These are phyloP conservation scores for Ctenopoma kingsleyae DNA, from an alignment of 2,797 vertebrate genomes.

Conservation along the genomic window DNA sequence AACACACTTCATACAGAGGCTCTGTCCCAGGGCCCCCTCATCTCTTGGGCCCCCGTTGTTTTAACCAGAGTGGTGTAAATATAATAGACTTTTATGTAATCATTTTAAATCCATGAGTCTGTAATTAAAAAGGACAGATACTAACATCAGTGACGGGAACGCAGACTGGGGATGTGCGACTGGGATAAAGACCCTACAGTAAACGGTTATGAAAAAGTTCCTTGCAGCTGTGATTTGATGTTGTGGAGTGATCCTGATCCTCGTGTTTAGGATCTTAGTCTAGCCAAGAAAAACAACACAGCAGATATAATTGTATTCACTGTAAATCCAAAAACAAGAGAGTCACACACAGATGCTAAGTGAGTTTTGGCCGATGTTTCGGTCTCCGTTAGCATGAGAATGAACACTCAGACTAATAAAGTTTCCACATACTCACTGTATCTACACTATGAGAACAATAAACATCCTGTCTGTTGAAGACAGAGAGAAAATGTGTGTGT, in stretches of 20 bases:
- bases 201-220: too few species aligned
- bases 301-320: not conserved
- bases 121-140: too few species aligned
- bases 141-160: too few species aligned
- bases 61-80: too few species aligned
- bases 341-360: constrained; percentile 8
- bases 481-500: constrained; percentile 40
- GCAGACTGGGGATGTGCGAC: too few species aligned
- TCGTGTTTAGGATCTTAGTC: not conserved
- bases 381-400: constrained; percentile 1
- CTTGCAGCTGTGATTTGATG: not conserved
- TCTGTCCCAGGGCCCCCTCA: too few species aligned
- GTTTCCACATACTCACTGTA: constrained; percentile 3
- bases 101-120: too few species aligned
- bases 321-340: constrained; percentile 21
- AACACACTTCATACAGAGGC: too few species aligned
- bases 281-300: not conserved
- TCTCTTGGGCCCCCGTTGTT: too few species aligned
- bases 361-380: constrained; percentile 5
- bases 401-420: constrained; percentile 16
- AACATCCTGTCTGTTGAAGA: constrained; percentile 63
- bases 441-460: constrained; percentile 40
- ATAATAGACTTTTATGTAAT: too few species aligned
- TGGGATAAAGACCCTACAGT: too few species aligned
- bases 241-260: not conserved